These are phyloP conservation scores for Diadumene lineata DNA, from an alignment of 92 coral and sea anemone species.

Conservation along the genomic window DNA sequence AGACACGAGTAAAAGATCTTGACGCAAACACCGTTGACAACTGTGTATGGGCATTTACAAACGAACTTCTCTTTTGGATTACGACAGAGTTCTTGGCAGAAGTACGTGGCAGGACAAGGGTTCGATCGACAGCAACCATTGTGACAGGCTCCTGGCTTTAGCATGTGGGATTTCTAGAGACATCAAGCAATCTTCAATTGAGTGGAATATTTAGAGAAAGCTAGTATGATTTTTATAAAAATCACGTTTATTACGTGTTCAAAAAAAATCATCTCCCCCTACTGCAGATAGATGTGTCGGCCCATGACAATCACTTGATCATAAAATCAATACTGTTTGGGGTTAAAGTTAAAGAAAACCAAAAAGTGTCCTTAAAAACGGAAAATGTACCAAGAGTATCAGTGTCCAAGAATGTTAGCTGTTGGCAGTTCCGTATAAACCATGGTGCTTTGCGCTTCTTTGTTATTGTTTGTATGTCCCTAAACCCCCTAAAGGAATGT, in stretches of 20 bases:
- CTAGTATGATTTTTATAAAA: background rate
- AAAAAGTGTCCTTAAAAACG: no score
- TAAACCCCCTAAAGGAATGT: no score
- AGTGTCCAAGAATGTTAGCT: no score
- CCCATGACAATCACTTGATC: no score
- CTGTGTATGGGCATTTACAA: background rate
- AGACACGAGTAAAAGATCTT: background rate
- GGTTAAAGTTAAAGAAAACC: no score
- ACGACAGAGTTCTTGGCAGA: background rate
- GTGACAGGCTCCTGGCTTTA: background rate
- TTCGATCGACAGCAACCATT: slow-evolving; percentile 4
- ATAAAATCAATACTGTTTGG: no score
- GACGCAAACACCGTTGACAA: background rate
- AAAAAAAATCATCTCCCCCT: no score
- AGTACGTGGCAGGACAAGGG: background rate
- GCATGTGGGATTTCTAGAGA: slow-evolving; percentile 10
- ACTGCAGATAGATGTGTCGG: no score
- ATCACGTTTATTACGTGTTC: background rate
- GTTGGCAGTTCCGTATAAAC: no score
- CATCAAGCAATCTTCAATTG: background rate
- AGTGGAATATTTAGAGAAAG: background rate
- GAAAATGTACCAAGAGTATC: no score
- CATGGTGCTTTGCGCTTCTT: no score
- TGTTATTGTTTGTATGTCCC: no score
- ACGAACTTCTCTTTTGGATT: background rate